These are phyloP conservation scores for Natator depressus DNA, from an alignment of 2,113 vertebrate genomes.

Conservation along the genomic window DNA sequence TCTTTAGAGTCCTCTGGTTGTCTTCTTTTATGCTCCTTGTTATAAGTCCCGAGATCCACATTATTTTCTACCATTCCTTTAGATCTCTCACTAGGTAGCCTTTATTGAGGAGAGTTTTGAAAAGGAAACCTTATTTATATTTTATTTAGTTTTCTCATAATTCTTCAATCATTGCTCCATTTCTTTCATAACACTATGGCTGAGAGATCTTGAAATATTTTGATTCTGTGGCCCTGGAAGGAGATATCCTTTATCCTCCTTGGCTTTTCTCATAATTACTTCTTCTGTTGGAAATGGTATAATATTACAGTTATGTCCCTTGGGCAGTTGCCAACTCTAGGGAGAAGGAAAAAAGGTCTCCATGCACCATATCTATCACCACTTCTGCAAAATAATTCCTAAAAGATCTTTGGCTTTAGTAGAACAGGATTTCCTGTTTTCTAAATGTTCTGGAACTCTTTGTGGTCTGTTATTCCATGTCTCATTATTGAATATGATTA, in stretches of 20 bases:
- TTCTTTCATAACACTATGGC: slow-evolving; percentile 9
- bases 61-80: background rate
- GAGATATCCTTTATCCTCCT: slow-evolving; percentile 13
- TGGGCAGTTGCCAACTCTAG: background rate
- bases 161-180: slow-evolving; percentile 1
- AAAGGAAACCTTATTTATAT: slow-evolving; percentile 26
- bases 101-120: slow-evolving; percentile 34
- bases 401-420: background rate
- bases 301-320: slow-evolving; percentile 13
- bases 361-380: background rate
- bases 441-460: background rate
- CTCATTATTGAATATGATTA: no score
- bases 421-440: background rate
- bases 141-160: slow-evolving; percentile 10
- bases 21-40: background rate
- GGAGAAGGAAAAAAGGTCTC: background rate
- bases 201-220: background rate
- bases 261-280: slow-evolving; percentile 22
- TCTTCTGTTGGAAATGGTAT: background rate
- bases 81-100: slow-evolving; percentile 27
- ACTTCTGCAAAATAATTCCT: background rate
- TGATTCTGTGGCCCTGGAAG: background rate
- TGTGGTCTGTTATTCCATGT: background rate
- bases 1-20: accelerated
- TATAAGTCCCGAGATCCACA: background rate